Evolutionary conservation across 1,140 invertebrate genomes (phyloP), one percentile per base, ranked within the genome.

Genomic region (Microplitis mediator): DNA sequence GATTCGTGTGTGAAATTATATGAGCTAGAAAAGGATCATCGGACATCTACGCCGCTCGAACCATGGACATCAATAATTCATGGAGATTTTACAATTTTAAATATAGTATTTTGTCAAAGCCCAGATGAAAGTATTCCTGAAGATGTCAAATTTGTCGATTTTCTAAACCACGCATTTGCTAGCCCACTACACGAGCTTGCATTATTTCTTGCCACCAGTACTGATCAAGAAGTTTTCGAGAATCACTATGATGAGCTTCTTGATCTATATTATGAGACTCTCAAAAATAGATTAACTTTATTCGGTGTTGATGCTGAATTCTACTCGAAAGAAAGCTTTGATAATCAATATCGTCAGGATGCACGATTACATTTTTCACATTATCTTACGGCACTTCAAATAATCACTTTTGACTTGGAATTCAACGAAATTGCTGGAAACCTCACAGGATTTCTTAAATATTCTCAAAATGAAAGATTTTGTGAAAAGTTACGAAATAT

Each of bases 51-150:
- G 0, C 81, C 83, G 0, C 77, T 79, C 0, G 85, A 88, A 64
- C 82, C 84, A 0, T 91, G 87, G 81, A 86, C 85, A 0, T 89
- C 87, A 0, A 86, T 89, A 23, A 80, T 86, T 3, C 91, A 92
- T 65, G 82, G 86, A 0, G 91, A 92, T 79, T 87, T 91, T 56
- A 92, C 91, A 91, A 82, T 87, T 4, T 92, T 91, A 76, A 92
- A 92, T 74, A 84, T 91, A 0, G 85, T 92, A 80, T 88, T 88
- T 58, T 82, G 81, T 52, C 35, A 63, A 11, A 1, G 2, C 23
- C 2, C 67, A 78, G 3, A 77, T 86, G 74, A 75, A 1, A 84
- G 80, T 0, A 67, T 79, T 23, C 82, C 89, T 23, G 75, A 85
- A 0, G 84, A 88, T 51, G 75, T 90, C 4, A 91, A 91, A 81